These are phyloP conservation scores for Cepphus grylle DNA, from an alignment of 2,113 vertebrate species.

Conservation along the genomic window DNA sequence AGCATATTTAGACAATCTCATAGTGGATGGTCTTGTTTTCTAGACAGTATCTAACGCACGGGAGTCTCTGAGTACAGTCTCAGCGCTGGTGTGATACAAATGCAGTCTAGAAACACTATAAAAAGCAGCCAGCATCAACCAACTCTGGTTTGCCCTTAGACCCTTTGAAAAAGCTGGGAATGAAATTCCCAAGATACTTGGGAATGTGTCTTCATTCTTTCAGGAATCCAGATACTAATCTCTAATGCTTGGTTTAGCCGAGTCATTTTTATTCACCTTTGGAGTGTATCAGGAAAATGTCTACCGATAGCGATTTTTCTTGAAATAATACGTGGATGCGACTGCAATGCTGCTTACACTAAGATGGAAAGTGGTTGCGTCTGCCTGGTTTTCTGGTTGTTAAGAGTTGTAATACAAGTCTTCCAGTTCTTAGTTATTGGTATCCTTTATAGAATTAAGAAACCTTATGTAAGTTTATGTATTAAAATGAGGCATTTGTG, in stretches of 20 bases:
- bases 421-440: background rate
- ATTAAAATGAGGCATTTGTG: background rate
- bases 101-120: background rate
- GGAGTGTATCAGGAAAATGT: rapidly evolving
- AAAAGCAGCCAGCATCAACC: background rate
- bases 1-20: background rate
- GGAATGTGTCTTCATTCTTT: background rate
- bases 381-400: background rate
- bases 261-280: background rate
- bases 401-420: background rate
- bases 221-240: background rate
- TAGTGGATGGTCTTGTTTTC: background rate
- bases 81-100: background rate
- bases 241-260: background rate
- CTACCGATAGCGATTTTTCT: background rate
- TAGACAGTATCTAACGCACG: background rate
- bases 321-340: background rate
- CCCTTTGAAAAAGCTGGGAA: background rate
- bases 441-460: background rate
- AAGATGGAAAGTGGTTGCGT: background rate
- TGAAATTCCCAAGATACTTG: background rate
- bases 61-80: background rate
- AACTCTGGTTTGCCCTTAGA: background rate
- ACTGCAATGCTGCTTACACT: background rate
- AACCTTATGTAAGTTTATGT: background rate